Evolutionary conservation across 2,888 invertebrate genomes (phyloP).

Genomic region (Gibbula magus): DNA sequence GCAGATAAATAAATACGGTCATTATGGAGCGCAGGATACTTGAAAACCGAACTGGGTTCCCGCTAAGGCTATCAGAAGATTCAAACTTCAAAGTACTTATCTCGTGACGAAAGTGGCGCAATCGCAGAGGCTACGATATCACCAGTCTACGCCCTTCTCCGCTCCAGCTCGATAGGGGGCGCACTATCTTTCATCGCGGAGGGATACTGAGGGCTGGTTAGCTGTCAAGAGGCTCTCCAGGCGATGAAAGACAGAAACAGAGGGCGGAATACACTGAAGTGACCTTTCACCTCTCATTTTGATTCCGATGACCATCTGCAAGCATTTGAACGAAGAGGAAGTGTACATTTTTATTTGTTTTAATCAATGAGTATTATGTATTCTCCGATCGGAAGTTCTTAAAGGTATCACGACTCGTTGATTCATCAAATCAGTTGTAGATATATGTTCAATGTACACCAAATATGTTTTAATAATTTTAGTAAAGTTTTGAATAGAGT

Average conservation of each 20-base stretch:
- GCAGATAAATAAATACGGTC: neutral
- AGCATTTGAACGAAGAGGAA: too few species aligned
- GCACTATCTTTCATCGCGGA: slow-evolving; percentile 22
- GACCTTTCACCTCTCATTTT: neutral
- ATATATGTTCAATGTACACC: too few species aligned
- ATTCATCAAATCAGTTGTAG: too few species aligned
- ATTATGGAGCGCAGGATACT: neutral
- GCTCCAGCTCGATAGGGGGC: neutral
- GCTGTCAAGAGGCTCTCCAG: slow-evolving; percentile 13
- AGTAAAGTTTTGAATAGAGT: too few species aligned
- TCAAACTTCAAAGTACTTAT: slow-evolving; percentile 15
- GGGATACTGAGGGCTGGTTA: neutral
- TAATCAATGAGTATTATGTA: too few species aligned
- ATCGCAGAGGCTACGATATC: slow-evolving; percentile 16
- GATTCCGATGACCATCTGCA: too few species aligned
- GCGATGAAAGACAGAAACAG: neutral
- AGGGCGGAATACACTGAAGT: neutral
- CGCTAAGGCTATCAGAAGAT: neutral
- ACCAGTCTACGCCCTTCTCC: slow-evolving; percentile 8
- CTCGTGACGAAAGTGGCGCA: slow-evolving; percentile 18
- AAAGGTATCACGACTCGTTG: too few species aligned
- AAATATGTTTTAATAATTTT: too few species aligned
- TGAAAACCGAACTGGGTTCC: neutral
- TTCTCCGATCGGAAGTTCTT: too few species aligned
- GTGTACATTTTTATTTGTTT: too few species aligned